Conservation (phyloP, 2,113 vertebrate species). For the Nanorana parkeri region DNA sequence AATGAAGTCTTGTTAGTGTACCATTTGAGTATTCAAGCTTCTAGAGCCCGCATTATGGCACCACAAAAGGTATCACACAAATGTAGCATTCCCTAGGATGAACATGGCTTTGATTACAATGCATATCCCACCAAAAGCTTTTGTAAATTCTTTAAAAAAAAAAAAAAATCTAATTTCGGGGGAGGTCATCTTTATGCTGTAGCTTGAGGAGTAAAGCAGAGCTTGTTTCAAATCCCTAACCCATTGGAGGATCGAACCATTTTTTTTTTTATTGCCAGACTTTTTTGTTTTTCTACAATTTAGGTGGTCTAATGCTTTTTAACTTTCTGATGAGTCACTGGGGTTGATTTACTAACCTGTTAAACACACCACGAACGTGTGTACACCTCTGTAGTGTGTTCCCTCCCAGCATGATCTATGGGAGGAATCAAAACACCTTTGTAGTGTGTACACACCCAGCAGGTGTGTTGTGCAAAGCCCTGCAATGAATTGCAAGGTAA, state of each 20-base stretch:
- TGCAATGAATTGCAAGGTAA: no score
- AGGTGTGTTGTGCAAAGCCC: no score
- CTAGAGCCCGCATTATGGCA: conserved; percentile 26
- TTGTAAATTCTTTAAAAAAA: conserved; percentile 12
- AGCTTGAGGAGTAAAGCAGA: neutral
- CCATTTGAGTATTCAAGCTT: conserved; percentile 25
- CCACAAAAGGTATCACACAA: conserved; percentile 52
- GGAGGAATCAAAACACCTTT: no score
- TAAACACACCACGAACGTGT: no score
- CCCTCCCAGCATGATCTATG: no score
- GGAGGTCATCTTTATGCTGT: conserved; percentile 35
- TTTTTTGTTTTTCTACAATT: no score
- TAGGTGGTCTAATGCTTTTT: no score
- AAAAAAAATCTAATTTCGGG: conserved; percentile 17
- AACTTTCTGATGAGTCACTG: no score
- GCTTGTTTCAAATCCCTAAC: conserved; percentile 26
- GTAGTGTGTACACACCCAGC: no score
- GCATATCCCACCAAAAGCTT: conserved; percentile 42
- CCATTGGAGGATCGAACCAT: neutral
- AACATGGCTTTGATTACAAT: conserved; percentile 41
- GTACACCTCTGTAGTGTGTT: no score
- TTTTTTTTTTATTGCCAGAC: no score
- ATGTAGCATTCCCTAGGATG: conserved; percentile 47
- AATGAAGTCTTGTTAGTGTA: conserved; percentile 13
- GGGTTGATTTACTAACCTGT: no score